Evolutionary conservation across 2,797 vertebrate species (phyloP).

Genomic region (Aselliscus stoliczkanus): DNA sequence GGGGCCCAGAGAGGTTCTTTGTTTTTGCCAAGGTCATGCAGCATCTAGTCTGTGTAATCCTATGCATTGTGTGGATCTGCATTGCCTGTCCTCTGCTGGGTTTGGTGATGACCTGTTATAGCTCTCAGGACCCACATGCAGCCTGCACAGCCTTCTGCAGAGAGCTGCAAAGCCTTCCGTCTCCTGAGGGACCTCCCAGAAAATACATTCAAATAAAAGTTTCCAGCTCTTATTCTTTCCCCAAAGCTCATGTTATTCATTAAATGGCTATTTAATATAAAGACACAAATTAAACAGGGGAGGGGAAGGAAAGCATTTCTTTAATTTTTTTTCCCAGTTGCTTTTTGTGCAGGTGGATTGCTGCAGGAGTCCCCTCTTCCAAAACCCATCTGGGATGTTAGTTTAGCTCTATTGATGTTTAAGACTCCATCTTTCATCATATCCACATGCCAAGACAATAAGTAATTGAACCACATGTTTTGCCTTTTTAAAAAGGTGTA

Average conservation of each 20-base stretch:
- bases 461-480: conserved; percentile 86
- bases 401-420: conserved; percentile 87
- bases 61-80: background rate
- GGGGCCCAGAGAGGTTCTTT: background rate
- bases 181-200: background rate
- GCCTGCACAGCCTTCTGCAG: background rate
- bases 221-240: conserved; percentile 45
- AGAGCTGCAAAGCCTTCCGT: background rate
- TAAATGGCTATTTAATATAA: conserved; percentile 71
- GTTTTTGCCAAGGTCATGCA: background rate
- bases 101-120: background rate
- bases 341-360: conserved; percentile 84
- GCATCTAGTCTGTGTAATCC: background rate
- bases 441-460: conserved; percentile 85
- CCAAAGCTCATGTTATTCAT: conserved; percentile 29
- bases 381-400: conserved; percentile 85
- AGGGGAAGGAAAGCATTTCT: conserved; percentile 57
- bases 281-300: conserved; percentile 60
- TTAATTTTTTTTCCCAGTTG: conserved; percentile 68
- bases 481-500: conserved; percentile 88
- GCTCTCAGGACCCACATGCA: background rate
- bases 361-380: conserved; percentile 79
- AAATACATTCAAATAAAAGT: conserved; percentile 28
- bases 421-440: conserved; percentile 83
- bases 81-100: background rate